A percentile compares a stretch with the other conserved stretches of the same genome.
phyloP scores from a whole-genome alignment of 2,888 invertebrate genomes.

The Scrobipalpa costella region DNA sequence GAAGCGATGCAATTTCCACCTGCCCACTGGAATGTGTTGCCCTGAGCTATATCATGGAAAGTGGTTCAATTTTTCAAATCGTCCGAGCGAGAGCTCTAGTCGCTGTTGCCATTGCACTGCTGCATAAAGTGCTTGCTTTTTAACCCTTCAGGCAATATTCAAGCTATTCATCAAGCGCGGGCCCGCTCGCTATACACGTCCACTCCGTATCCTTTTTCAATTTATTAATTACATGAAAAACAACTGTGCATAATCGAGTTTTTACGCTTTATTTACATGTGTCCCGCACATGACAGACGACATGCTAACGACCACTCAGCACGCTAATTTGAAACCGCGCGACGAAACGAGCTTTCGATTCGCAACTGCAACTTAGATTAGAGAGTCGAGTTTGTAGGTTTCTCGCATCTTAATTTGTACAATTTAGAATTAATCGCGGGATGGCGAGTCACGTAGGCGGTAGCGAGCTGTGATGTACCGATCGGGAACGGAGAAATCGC shows the following conservation, averaged over 20 bases:
- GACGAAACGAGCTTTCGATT: constrained; percentile 36
- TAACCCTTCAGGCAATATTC: constrained; percentile 33
- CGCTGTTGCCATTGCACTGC: constrained; percentile 34
- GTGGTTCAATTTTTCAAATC: constrained; percentile 67
- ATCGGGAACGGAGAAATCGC: constrained; percentile 68
- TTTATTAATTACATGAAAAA: constrained; percentile 32
- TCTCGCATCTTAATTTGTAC: constrained; percentile 53
- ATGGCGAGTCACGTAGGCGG: constrained; percentile 58
- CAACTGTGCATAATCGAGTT: constrained; percentile 25
- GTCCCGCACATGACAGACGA: constrained; percentile 36
- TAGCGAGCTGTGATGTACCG: constrained; percentile 54
- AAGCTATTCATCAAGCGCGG: constrained; percentile 37
- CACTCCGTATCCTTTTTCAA: constrained; percentile 32
- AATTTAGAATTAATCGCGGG: constrained; percentile 53
- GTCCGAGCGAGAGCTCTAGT: constrained; percentile 35
- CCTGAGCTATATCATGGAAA: constrained; percentile 60
- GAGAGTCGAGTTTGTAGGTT: constrained; percentile 44
- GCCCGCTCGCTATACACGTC: constrained; percentile 29
- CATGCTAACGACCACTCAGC: constrained; percentile 43
- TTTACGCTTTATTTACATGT: constrained; percentile 33
- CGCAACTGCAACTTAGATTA: constrained; percentile 41
- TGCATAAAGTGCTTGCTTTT: constrained; percentile 32
- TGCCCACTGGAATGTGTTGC: constrained; percentile 58
- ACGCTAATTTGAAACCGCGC: constrained; percentile 34
- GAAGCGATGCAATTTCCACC: constrained; percentile 62